A percentile compares a stretch with the other conserved stretches of the same genome.
Evolutionary conservation across 2,888 invertebrate genomes (phyloP).

Genomic region (Athetis lepigone): DNA sequence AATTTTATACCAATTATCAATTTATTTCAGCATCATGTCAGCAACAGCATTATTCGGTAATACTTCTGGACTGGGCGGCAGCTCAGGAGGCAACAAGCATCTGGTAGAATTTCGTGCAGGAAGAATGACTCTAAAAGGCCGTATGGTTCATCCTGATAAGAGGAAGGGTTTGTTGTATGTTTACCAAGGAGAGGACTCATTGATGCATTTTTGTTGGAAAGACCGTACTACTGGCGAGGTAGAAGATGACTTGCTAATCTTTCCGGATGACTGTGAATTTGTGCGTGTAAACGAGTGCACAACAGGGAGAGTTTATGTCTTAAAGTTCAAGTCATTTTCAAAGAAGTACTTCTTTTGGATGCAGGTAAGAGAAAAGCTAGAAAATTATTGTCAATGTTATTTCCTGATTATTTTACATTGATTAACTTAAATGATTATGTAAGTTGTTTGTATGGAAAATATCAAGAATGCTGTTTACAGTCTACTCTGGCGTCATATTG

Average conservation of each 20-base stretch:
- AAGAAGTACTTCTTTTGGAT: constrained; percentile 99
- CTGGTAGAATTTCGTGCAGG: constrained; percentile 98
- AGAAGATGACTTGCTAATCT: constrained; percentile 99
- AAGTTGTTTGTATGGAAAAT: too few relatives aligned
- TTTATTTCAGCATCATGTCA: constrained; percentile 85
- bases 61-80: constrained; percentile 93
- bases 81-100: constrained; percentile 96
- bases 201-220: constrained; percentile 99
- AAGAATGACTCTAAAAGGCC: constrained; percentile 98
- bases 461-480: too few relatives aligned
- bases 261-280: constrained; percentile 99
- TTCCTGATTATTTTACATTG: not conserved
- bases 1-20: too few relatives aligned
- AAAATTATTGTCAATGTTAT: not conserved
- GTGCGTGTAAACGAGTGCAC: constrained; percentile 98
- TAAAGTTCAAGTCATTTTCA: constrained; percentile 98
- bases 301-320: constrained; percentile 98
- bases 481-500: too few relatives aligned
- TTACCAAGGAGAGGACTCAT: constrained; percentile 98
- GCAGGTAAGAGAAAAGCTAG: constrained; percentile 91
- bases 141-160: constrained; percentile 98
- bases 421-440: too few relatives aligned
- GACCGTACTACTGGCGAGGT: constrained; percentile 97
- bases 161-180: constrained; percentile 98
- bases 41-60: constrained; percentile 94